Conservation (phyloP, 2,113 vertebrate species). For the Rhabdomys dilectus region DNA sequence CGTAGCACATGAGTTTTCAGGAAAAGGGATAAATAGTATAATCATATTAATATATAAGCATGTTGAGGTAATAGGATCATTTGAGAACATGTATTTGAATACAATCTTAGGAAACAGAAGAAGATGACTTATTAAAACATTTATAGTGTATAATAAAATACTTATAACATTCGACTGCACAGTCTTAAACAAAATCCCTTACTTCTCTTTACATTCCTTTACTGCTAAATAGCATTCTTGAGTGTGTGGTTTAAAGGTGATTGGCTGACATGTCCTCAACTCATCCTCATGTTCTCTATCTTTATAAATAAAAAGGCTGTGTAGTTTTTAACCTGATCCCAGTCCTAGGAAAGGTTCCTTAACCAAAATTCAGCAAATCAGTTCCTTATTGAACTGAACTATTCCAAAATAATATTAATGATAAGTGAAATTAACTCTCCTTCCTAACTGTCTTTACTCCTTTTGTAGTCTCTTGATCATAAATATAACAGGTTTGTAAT, state of each 20-base stretch:
- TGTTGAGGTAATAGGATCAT: not conserved
- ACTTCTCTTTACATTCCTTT: not conserved
- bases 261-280: not conserved
- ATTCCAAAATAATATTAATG: not conserved
- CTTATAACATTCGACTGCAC: not conserved
- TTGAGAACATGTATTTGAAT: not conserved
- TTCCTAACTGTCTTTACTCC: not conserved
- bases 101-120: not conserved
- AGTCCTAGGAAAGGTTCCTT: not conserved
- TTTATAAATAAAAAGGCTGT: not conserved
- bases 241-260: not conserved
- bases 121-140: not conserved
- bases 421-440: not conserved
- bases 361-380: not conserved
- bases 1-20: not conserved
- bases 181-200: not conserved
- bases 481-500: not conserved
- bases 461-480: not conserved
- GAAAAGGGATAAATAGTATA: not conserved
- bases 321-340: not conserved
- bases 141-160: not conserved
- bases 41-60: not conserved
- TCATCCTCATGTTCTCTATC: not conserved
- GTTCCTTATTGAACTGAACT: not conserved
- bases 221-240: not conserved